Conservation (phyloP, 2,797 vertebrate species). For the Brachyalestes nurse region DNA sequence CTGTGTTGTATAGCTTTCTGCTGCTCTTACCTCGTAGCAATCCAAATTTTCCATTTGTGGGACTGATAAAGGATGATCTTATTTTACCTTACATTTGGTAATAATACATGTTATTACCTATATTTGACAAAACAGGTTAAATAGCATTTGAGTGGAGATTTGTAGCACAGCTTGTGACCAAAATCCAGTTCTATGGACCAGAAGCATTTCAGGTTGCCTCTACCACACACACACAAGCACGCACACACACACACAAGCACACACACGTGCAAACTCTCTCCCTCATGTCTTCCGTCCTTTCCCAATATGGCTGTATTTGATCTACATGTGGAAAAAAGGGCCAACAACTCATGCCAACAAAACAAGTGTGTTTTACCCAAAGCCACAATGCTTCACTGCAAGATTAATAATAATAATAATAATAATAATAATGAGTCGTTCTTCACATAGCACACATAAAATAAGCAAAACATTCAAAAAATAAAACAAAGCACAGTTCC, state of each 20-base stretch:
- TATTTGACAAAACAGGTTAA: background rate
- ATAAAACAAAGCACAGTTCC: background rate
- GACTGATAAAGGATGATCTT: too few relatives aligned
- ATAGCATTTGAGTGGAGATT: background rate
- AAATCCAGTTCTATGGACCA: background rate
- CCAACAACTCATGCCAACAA: background rate
- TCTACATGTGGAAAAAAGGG: constrained; percentile 7
- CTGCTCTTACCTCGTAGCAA: too few relatives aligned
- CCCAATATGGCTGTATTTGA: constrained; percentile 40
- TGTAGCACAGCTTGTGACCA: background rate
- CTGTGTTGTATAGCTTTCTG: too few relatives aligned
- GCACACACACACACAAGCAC: background rate
- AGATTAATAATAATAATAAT: too few relatives aligned
- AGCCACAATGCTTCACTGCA: constrained; percentile 23
- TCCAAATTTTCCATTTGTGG: too few relatives aligned
- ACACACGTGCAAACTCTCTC: background rate
- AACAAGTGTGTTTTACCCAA: constrained; percentile 35
- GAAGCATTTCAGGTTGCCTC: background rate
- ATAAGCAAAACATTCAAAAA: background rate
- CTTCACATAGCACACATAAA: constrained; percentile 46
- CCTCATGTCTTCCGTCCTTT: constrained; percentile 1
- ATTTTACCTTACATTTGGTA: background rate
- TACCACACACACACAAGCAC: background rate
- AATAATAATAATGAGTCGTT: too few relatives aligned
- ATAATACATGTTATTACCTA: background rate